Evolutionary conservation across 2,888 invertebrate species (phyloP).

Genomic region (Alentia gelatinosa): DNA sequence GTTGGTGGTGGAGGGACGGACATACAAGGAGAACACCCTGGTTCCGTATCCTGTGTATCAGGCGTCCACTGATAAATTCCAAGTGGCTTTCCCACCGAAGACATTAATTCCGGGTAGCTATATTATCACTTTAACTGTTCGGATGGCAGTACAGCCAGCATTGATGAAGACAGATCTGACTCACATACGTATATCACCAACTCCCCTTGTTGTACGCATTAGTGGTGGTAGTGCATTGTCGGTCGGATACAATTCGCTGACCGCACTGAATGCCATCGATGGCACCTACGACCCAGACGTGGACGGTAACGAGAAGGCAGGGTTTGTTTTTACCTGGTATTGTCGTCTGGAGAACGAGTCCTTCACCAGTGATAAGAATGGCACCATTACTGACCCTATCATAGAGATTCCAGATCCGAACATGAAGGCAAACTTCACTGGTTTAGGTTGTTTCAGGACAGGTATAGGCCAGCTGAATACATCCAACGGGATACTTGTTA

Average conservation of each 20-base stretch:
- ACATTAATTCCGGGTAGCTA: constrained; percentile 22
- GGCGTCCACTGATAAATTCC: constrained; percentile 8
- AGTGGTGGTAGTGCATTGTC: neutral
- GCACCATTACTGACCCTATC: neutral
- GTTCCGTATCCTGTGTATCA: neutral
- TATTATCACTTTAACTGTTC: neutral
- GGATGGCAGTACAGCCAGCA: neutral
- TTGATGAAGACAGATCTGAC: neutral
- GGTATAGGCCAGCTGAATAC: neutral
- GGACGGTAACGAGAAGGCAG: neutral
- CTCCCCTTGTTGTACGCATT: neutral
- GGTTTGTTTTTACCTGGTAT: neutral
- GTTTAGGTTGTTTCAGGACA: constrained; percentile 1
- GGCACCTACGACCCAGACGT: neutral
- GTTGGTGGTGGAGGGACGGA: neutral
- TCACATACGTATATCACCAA: neutral
- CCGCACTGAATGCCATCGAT: neutral
- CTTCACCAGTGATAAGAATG: neutral
- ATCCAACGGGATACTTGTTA: neutral
- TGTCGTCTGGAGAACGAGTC: neutral
- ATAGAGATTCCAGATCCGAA: neutral
- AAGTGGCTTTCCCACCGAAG: constrained; percentile 19
- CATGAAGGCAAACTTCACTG: neutral
- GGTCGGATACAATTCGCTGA: neutral
- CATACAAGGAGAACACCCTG: neutral